phyloP scores from a whole-genome alignment of 1,140 invertebrate genomes.

The Cherax quadricarinatus region DNA sequence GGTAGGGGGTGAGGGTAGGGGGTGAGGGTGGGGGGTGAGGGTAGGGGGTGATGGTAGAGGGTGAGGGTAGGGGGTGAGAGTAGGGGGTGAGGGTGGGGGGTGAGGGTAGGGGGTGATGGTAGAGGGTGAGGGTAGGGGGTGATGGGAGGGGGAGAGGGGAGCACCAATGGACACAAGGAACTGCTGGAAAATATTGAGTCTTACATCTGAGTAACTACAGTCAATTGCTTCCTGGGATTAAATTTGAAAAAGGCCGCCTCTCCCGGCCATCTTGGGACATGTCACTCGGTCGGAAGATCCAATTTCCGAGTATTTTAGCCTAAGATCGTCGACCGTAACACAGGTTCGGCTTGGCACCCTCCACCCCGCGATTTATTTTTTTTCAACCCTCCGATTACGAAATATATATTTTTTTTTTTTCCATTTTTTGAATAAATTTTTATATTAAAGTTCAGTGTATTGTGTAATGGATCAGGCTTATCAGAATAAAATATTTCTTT shows the following conservation, averaged over 20 bases:
- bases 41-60: too few species aligned
- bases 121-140: too few species aligned
- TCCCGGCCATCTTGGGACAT: neutral
- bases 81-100: too few species aligned
- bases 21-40: too few species aligned
- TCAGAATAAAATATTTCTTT: too few species aligned
- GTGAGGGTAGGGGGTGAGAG: too few species aligned
- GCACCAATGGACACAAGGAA: neutral
- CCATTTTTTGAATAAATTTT: neutral
- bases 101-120: too few species aligned
- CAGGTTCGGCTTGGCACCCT: neutral
- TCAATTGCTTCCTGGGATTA: neutral
- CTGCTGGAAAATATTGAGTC: conserved; percentile 1
- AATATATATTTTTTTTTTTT: neutral
- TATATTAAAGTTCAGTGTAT: conserved; percentile 3
- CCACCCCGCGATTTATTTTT: neutral
- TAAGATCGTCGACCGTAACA: neutral
- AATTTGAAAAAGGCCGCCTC: neutral
- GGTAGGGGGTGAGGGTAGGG: too few species aligned
- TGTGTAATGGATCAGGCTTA: neutral
- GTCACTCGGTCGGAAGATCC: neutral
- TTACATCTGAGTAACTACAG: neutral
- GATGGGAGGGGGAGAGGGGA: too few species aligned
- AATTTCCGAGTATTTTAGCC: neutral
- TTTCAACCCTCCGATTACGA: neutral